phyloP scores from a whole-genome alignment of 92 coral and sea anemone species.

The Desmophyllum pertusum region DNA sequence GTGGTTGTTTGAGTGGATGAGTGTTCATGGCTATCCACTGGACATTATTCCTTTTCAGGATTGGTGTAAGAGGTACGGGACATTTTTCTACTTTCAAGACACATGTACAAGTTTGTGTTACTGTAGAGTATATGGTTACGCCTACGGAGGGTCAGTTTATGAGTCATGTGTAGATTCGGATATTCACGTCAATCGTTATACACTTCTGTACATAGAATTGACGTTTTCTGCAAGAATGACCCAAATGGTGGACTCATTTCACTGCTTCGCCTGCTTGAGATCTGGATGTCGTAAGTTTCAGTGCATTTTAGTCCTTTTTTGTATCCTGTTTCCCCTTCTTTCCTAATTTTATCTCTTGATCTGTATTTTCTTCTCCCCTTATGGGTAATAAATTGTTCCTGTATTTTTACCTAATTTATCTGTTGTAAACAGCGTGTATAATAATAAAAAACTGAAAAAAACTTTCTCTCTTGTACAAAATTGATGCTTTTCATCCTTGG shows the following conservation, averaged over 20 bases:
- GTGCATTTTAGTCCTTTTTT: not conserved
- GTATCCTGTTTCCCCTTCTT: not conserved
- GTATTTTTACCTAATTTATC: no score
- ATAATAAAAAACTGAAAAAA: no score
- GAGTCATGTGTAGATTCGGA: no score
- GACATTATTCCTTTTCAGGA: constrained; percentile 71
- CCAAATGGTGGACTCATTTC: constrained; percentile 49
- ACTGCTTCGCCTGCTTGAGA: constrained; percentile 79
- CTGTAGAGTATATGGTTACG: not conserved
- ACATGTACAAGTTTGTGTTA: not conserved
- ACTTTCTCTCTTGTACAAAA: no score
- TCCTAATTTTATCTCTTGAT: not conserved
- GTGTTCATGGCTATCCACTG: constrained; percentile 78
- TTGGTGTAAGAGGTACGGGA: constrained; percentile 65
- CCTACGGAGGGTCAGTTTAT: no score
- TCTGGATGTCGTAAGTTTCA: constrained; percentile 75
- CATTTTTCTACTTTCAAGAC: not conserved
- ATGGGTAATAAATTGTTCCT: no score
- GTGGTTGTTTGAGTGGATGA: constrained; percentile 93
- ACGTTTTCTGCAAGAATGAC: constrained; percentile 51
- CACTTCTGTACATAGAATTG: constrained; percentile 48
- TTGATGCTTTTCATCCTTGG: no score
- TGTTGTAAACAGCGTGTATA: no score
- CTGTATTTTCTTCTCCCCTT: no score
- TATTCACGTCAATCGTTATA: not conserved